These are phyloP conservation scores for Tachina fera DNA, from an alignment of 2,888 invertebrate genomes.

Conservation along the genomic window DNA sequence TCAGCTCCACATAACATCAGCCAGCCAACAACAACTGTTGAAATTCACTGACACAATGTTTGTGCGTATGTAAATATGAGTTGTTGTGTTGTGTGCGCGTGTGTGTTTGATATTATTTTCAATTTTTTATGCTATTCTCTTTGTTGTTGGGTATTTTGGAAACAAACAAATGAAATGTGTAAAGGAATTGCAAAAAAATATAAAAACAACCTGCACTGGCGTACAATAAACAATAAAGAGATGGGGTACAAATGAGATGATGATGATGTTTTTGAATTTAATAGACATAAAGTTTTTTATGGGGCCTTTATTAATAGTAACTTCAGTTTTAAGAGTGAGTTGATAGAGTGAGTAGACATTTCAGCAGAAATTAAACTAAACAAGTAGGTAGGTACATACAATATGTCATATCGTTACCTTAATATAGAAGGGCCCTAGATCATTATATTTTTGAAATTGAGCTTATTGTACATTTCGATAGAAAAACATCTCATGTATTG, in stretches of 20 bases:
- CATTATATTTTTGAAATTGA: too few species aligned
- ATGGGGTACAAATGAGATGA: neutral
- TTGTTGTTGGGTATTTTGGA: constrained; percentile 72
- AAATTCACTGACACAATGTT: constrained; percentile 72
- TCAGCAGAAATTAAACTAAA: too few species aligned
- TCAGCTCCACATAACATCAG: constrained; percentile 50
- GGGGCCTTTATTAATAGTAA: too few species aligned
- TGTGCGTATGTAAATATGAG: neutral
- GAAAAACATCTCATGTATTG: too few species aligned
- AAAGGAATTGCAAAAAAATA: constrained; percentile 81
- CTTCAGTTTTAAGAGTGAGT: too few species aligned
- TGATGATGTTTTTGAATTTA: too few species aligned
- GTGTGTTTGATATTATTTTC: constrained; percentile 33
- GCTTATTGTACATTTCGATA: too few species aligned
- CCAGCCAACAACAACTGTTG: constrained; percentile 60
- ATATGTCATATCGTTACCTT: too few species aligned
- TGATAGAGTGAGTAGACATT: too few species aligned
- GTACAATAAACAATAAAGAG: constrained; percentile 70
- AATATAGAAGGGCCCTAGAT: too few species aligned
- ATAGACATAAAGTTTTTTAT: too few species aligned
- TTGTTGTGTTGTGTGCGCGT: constrained; percentile 19
- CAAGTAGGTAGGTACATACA: too few species aligned
- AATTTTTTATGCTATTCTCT: constrained; percentile 8
- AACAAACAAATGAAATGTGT: constrained; percentile 82
- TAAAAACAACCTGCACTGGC: constrained; percentile 81